Conservation (phyloP, 2,888 invertebrate species). For the Amaurobius ferox region DNA sequence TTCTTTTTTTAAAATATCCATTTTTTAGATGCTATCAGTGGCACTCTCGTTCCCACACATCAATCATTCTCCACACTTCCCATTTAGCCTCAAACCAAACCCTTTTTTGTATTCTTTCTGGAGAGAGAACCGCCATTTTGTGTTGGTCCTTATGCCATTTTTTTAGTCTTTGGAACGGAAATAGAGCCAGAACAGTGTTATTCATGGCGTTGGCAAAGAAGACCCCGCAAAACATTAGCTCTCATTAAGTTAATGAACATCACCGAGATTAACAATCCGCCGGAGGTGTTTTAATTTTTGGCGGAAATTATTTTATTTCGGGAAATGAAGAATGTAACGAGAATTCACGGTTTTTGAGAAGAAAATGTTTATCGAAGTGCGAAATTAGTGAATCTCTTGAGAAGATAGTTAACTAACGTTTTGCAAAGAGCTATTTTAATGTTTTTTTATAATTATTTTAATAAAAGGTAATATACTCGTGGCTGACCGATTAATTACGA, state of each 20-base stretch:
- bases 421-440: too few species aligned
- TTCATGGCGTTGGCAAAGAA: neutral
- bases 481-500: too few species aligned
- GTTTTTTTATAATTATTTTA: too few species aligned
- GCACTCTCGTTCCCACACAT: conserved; percentile 38
- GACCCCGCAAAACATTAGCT: neutral
- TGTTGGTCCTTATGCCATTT: neutral
- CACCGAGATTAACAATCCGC: too few species aligned
- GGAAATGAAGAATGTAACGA: too few species aligned
- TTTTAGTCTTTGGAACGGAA: neutral
- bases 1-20: neutral
- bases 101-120: conserved; percentile 15
- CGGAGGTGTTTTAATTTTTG: too few species aligned
- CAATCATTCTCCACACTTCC: conserved; percentile 37
- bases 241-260: conserved; percentile 3
- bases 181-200: neutral
- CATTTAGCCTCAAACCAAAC: conserved; percentile 25
- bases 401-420: too few species aligned
- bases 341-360: too few species aligned
- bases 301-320: too few species aligned
- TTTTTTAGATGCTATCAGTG: conserved; percentile 6
- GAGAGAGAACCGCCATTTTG: neutral
- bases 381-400: too few species aligned
- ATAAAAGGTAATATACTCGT: too few species aligned
- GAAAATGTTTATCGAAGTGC: too few species aligned